Evolutionary conservation across 2,797 vertebrate genomes (phyloP).

Genomic region (Aselliscus stoliczkanus): DNA sequence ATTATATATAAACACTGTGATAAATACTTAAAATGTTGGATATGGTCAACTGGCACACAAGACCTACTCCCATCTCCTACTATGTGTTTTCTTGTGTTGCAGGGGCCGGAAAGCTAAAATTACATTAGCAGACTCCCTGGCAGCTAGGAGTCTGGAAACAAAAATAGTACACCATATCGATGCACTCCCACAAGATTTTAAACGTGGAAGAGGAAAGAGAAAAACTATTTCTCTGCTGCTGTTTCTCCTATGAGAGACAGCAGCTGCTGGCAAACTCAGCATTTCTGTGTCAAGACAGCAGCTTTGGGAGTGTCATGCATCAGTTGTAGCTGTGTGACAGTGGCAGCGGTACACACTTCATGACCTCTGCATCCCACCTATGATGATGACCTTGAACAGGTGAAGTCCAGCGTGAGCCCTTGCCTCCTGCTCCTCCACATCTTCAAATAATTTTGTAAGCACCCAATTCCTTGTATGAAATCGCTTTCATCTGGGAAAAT

Average conservation of each 20-base stretch:
- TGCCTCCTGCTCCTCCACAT: not conserved
- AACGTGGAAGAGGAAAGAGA: not conserved
- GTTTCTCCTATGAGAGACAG: not conserved
- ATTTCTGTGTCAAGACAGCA: not conserved
- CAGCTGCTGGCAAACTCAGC: not conserved
- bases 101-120: not conserved
- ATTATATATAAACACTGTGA: not conserved
- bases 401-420: not conserved
- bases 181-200: not conserved
- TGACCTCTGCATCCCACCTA: not conserved
- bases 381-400: not conserved
- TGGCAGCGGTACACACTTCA: not conserved
- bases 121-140: not conserved
- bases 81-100: not conserved
- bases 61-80: not conserved
- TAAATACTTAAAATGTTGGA: not conserved
- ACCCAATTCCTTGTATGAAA: not conserved
- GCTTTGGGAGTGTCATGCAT: not conserved
- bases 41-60: not conserved
- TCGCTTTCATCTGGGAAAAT: not conserved
- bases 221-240: not conserved
- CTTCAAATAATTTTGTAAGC: conserved; percentile 24
- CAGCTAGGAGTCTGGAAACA: not conserved
- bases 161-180: not conserved
- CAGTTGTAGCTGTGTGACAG: not conserved